phyloP scores from a whole-genome alignment of 1,140 invertebrate species.

The Lordiphosa collinella region DNA sequence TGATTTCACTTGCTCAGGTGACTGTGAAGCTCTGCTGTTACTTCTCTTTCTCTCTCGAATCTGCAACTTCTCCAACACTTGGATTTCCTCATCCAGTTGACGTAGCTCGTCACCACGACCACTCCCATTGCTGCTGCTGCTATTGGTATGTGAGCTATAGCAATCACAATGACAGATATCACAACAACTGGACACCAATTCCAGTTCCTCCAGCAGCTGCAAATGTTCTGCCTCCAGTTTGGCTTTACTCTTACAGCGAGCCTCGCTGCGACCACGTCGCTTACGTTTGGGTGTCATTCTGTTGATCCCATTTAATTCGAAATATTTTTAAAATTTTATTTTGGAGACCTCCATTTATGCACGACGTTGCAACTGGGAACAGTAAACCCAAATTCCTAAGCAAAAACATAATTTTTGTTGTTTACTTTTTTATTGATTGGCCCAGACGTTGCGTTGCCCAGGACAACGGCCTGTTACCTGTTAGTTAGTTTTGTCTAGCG shows the following conservation, averaged over 20 bases:
- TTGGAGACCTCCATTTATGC: too few species aligned
- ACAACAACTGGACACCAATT: conserved; percentile 66
- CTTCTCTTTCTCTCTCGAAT: conserved; percentile 29
- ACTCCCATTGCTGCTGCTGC: conserved; percentile 40
- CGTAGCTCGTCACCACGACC: conserved; percentile 32
- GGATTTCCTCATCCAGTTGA: conserved; percentile 54
- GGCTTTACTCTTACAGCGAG: conserved; percentile 29
- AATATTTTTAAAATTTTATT: conserved; percentile 26
- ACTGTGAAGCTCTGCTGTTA: conserved; percentile 44
- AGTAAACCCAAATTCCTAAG: conserved; percentile 64
- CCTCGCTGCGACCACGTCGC: conserved; percentile 40
- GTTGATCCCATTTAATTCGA: conserved; percentile 6
- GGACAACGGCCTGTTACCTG: conserved; percentile 26
- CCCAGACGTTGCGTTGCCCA: conserved; percentile 29
- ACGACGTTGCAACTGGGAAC: conserved; percentile 30
- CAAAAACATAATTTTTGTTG: conserved; percentile 37
- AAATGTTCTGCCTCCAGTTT: conserved; percentile 44
- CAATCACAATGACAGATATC: conserved; percentile 77
- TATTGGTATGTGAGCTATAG: conserved; percentile 66
- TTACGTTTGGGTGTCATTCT: conserved; percentile 57
- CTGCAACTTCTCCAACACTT: conserved; percentile 43
- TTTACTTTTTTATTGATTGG: conserved; percentile 68
- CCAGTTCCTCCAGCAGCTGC: conserved; percentile 50
- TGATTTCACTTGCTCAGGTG: conserved; percentile 29
- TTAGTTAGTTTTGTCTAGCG: conserved; percentile 10